These are phyloP conservation scores for Coptodon rendalli DNA, from an alignment of 2,113 vertebrate species.

Conservation along the genomic window DNA sequence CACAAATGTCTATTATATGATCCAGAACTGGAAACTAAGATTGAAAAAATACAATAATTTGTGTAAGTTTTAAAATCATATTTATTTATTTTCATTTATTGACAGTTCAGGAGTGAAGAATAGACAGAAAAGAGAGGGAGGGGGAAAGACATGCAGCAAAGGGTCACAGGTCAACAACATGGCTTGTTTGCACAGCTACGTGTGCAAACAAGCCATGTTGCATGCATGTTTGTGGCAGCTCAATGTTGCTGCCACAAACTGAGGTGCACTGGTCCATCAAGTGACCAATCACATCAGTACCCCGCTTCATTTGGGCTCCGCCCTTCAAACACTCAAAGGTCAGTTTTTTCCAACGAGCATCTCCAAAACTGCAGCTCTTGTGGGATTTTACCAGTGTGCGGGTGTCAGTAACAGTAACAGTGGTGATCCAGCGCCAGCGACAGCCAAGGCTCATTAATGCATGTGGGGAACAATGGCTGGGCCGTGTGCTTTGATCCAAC, in stretches of 20 bases:
- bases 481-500: neutral
- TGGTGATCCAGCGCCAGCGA: neutral
- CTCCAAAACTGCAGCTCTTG: neutral
- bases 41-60: fast-evolving
- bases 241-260: neutral
- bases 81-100: neutral
- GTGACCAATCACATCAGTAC: neutral
- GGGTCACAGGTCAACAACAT: neutral
- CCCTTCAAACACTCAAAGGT: neutral
- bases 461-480: neutral
- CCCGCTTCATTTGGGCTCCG: neutral
- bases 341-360: neutral
- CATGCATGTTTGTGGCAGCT: neutral
- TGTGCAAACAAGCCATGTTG: fast-evolving
- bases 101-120: neutral
- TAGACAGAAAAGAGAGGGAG: neutral
- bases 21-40: neutral
- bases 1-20: neutral
- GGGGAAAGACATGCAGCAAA: neutral
- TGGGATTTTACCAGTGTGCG: neutral
- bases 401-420: neutral
- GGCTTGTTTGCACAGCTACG: neutral
- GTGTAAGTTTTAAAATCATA: neutral
- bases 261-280: neutral
- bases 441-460: neutral